Evolutionary conservation across 2,797 vertebrate species (phyloP).

Genomic region (Cottoperca gobio): DNA sequence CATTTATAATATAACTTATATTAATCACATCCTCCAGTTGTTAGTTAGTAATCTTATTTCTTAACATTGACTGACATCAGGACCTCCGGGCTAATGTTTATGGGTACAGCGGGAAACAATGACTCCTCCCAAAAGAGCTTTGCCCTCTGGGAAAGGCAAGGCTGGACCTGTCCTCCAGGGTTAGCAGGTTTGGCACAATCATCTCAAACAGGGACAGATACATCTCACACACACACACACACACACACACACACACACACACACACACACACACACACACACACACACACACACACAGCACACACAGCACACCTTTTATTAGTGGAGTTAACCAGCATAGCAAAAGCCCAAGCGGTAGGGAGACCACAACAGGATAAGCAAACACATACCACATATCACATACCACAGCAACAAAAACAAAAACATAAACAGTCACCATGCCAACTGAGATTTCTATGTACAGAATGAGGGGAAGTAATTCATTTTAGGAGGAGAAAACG

Average conservation of each 20-base stretch:
- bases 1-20: neutral
- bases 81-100: neutral
- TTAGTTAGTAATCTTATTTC: neutral
- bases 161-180: slow-evolving; percentile 58
- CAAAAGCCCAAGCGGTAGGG: slow-evolving; percentile 4
- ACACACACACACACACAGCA: slow-evolving; percentile 20
- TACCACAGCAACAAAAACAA: slow-evolving; percentile 51
- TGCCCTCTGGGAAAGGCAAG: slow-evolving; percentile 27
- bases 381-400: slow-evolving; percentile 62
- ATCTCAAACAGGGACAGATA: slow-evolving; percentile 29
- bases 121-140: neutral
- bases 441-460: slow-evolving; percentile 12
- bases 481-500: neutral
- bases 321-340: slow-evolving; percentile 11
- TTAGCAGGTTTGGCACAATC: slow-evolving; percentile 53
- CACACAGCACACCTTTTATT: slow-evolving; percentile 59
- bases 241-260: slow-evolving; percentile 9
- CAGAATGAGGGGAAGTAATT: slow-evolving; percentile 30
- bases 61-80: neutral
- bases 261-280: slow-evolving; percentile 1
- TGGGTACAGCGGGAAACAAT: neutral
- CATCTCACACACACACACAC: slow-evolving; percentile 10
- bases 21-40: slow-evolving; percentile 14
- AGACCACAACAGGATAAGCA: slow-evolving; percentile 27
- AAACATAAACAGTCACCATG: slow-evolving; percentile 36